phyloP scores from a whole-genome alignment of 1,140 invertebrate species.

The Acromyrmex heyeri region DNA sequence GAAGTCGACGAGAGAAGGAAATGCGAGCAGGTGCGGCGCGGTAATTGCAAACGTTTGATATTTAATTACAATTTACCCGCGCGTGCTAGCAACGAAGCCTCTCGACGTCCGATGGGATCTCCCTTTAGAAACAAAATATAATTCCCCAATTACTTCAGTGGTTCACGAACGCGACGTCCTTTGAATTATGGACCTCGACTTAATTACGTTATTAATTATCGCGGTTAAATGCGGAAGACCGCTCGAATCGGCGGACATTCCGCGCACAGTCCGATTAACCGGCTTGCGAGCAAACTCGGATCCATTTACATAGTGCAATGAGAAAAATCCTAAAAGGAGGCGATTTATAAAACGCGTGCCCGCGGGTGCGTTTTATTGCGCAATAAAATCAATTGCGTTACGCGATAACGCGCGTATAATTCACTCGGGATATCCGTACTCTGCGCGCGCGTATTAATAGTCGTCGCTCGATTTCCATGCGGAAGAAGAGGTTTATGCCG shows the following conservation, averaged over 20 bases:
- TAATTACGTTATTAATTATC: slow-evolving; percentile 83
- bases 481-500: not conserved
- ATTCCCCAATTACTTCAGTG: slow-evolving; percentile 82
- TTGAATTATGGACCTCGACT: slow-evolving; percentile 77
- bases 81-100: slow-evolving; percentile 54
- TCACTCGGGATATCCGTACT: not conserved
- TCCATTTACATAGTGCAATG: not conserved
- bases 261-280: slow-evolving; percentile 1
- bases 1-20: slow-evolving; percentile 57
- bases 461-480: slow-evolving; percentile 14
- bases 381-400: slow-evolving; percentile 41
- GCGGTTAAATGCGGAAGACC: slow-evolving; percentile 40
- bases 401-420: slow-evolving; percentile 38
- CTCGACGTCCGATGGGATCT: slow-evolving; percentile 75
- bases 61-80: slow-evolving; percentile 83
- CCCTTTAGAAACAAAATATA: slow-evolving; percentile 80
- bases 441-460: not conserved
- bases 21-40: slow-evolving; percentile 78
- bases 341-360: slow-evolving; percentile 23
- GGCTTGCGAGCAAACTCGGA: not conserved
- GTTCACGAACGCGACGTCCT: slow-evolving; percentile 41
- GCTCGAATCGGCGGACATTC: slow-evolving; percentile 29
- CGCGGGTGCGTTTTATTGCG: slow-evolving; percentile 41
- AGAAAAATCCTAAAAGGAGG: slow-evolving; percentile 14
- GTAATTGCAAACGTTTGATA: slow-evolving; percentile 85